phyloP scores from a whole-genome alignment of 2,113 vertebrate species.

The Gulo gulo region DNA sequence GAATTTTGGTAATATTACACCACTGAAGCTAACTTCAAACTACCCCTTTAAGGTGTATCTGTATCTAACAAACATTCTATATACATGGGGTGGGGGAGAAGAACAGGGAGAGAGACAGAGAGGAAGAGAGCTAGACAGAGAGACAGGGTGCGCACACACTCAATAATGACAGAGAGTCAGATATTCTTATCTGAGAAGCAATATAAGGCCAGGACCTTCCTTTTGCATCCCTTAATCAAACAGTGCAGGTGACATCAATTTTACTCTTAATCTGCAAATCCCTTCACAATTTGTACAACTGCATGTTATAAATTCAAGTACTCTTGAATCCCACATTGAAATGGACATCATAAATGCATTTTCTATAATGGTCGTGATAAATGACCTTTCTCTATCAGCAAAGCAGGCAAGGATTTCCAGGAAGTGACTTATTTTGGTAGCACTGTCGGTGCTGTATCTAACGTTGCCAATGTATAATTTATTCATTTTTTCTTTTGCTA shows the following conservation, averaged over 20 bases:
- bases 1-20: not conserved
- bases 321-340: not conserved
- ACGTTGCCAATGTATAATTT: not conserved
- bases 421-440: slow-evolving; percentile 46
- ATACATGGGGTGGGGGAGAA: not conserved
- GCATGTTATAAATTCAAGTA: not conserved
- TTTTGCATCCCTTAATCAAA: not conserved
- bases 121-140: not conserved
- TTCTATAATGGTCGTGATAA: not conserved
- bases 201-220: not conserved
- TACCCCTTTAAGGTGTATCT: not conserved
- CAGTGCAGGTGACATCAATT: not conserved
- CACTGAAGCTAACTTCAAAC: not conserved
- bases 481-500: not conserved
- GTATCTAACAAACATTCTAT: not conserved
- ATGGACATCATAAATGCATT: not conserved
- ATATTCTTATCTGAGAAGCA: not conserved
- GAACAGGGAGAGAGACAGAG: not conserved
- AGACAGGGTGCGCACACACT: not conserved
- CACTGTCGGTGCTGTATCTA: not conserved
- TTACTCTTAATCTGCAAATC: not conserved
- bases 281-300: not conserved
- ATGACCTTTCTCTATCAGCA: not conserved
- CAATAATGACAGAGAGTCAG: not conserved
- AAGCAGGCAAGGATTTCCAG: not conserved